phyloP scores from a whole-genome alignment of 2,113 vertebrate species.

The Brachyhypopomus occidentalis region DNA sequence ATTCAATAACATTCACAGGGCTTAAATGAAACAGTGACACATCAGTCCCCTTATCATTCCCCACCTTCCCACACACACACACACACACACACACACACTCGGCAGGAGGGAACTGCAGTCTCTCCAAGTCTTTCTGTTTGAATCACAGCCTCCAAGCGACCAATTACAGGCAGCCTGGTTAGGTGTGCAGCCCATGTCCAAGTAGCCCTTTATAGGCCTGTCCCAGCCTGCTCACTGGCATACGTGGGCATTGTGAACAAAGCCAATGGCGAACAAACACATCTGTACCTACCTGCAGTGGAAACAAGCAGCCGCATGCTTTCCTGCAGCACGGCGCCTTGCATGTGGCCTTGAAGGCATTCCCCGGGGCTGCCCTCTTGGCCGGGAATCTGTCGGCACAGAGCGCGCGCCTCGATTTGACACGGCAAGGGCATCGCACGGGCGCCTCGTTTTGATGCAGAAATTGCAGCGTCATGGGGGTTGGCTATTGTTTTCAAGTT shows the following conservation, averaged over 20 bases:
- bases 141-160: constrained; percentile 45
- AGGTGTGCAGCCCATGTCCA: constrained; percentile 15
- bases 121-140: constrained; percentile 38
- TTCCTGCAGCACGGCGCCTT: background rate
- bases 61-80: too few species aligned
- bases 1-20: too few species aligned
- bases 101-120: constrained; percentile 5
- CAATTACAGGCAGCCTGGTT: constrained; percentile 40
- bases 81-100: constrained; percentile 13
- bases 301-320: background rate
- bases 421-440: background rate
- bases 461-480: constrained; percentile 7
- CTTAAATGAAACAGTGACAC: background rate
- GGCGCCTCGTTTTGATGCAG: background rate
- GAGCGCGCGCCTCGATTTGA: constrained; percentile 1
- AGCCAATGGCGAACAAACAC: constrained; percentile 43
- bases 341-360: background rate
- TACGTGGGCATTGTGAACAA: constrained; percentile 16
- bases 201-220: constrained; percentile 29
- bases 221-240: constrained; percentile 18
- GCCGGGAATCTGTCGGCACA: background rate
- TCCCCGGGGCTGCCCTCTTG: background rate
- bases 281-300: constrained; percentile 44
- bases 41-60: background rate
- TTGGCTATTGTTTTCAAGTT: constrained; percentile 40